Base-by-base conservation (phyloP, 1,140 invertebrate genomes). In the Dreissena rostriformis region DNA sequence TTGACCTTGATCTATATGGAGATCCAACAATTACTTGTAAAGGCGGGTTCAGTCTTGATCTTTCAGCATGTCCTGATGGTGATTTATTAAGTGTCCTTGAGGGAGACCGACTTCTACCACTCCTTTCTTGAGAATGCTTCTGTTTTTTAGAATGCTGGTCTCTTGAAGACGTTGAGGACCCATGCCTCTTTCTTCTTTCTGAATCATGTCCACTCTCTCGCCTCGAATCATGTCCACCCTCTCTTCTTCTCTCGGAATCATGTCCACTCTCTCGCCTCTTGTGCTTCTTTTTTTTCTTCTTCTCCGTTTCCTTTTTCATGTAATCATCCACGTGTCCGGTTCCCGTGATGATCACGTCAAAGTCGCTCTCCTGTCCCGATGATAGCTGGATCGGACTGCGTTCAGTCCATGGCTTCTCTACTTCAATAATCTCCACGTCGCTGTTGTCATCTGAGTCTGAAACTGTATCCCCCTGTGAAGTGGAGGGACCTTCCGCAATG, bases 371-470 rank as follows among this genome's bases (percentile, higher is more conserved):
- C 14, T 85, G 80, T 52, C n/a, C 80, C 6, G 94, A 94, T 24
- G 93, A 84, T 19, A 94, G 53, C 61, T 84, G 91, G 65, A 95
- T 94, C 5, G 95, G 95, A 57, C 94, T 95, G 83, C 94, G 91
- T 82, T 94, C 93, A 72, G 91, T 90, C 66, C 92, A 92, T 17
- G 94, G 94, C 89, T 94, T 95, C 2, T 94, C 92, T 66, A 93
- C 93, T 19, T 92, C 93, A 68, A 95, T 91, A 24, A 95, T 89
- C 52, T 87, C 82, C 12, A 90, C 67, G 80, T 87, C 82, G 29
- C 74, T 84, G 22, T 57, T 52, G 79, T 80, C n/a, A n/a, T n/a
- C 72, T 15, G 82, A 80, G 53, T 76, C 78, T 5, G 79, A 57
- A 52, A 71, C 29, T 24, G 51, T 19, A 15, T 71, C 55, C 57